Percentiles rank a stretch among this genome's conserved stretches.
These are phyloP conservation scores for Tragelaphus strepsiceros DNA, from an alignment of 2,113 vertebrate species.

Conservation along the genomic window DNA sequence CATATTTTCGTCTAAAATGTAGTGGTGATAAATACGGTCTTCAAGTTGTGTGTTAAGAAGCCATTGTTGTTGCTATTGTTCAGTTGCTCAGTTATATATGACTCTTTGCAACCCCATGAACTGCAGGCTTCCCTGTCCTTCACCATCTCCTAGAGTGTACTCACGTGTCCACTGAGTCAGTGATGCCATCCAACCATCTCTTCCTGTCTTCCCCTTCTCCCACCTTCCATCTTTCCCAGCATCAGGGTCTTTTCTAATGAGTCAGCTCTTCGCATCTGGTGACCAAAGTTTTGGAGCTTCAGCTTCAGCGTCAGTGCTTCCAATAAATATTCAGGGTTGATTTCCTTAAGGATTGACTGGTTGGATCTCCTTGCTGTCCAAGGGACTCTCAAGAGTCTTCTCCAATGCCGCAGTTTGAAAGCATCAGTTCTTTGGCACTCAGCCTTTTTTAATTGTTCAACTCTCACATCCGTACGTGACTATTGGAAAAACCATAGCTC, in stretches of 20 bases:
- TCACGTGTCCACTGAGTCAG: not conserved
- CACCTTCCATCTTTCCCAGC: not conserved
- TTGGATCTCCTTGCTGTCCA: not conserved
- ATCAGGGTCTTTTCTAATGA: not conserved
- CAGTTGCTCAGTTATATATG: not conserved
- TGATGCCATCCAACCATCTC: not conserved
- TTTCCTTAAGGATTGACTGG: not conserved
- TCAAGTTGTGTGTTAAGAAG: not conserved
- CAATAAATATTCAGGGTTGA: not conserved
- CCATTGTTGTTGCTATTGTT: not conserved
- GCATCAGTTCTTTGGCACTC: not conserved
- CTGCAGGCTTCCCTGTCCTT: not conserved
- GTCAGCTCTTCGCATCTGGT: not conserved
- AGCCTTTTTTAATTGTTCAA: not conserved
- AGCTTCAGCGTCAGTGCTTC: not conserved
- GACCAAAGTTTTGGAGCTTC: not conserved
- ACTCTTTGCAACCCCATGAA: not conserved
- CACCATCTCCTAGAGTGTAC: not conserved
- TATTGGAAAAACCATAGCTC: not conserved
- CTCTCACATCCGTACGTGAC: not conserved
- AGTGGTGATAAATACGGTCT: not conserved
- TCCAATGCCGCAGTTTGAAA: not conserved
- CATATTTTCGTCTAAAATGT: not conserved
- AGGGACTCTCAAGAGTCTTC: not conserved
- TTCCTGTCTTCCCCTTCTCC: not conserved